These are phyloP conservation scores for Diabrotica virgifera DNA, from an alignment of 1,140 invertebrate species.

Conservation along the genomic window DNA sequence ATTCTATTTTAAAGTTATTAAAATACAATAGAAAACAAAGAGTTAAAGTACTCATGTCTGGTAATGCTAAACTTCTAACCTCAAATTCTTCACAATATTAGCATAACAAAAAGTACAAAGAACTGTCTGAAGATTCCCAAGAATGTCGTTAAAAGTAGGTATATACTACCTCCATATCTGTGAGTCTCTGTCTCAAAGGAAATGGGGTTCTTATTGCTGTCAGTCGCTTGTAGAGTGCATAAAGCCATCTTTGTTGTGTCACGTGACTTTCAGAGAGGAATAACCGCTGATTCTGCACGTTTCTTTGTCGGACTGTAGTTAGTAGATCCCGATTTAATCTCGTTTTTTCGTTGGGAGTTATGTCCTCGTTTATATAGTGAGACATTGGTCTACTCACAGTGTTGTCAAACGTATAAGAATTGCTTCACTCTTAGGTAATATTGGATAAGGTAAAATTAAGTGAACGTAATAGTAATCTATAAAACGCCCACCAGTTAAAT, in stretches of 20 bases:
- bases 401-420: not conserved
- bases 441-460: no score
- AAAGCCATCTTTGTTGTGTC: conserved; percentile 2
- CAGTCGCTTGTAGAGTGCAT: not conserved
- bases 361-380: conserved; percentile 2
- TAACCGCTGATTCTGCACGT: not conserved
- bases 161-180: conserved; percentile 2
- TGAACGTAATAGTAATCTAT: no score
- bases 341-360: not conserved
- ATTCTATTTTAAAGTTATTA: no score
- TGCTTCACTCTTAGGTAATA: no score
- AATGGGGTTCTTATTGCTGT: not conserved
- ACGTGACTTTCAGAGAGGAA: not conserved
- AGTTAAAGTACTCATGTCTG: no score
- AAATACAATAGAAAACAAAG: no score
- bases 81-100: not conserved
- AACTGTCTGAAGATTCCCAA: not conserved
- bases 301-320: conserved; percentile 1
- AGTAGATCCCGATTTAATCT: not conserved
- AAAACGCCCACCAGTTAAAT: no score
- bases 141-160: conserved; percentile 2
- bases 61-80: no score
- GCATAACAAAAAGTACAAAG: conserved; percentile 2
- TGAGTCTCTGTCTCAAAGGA: not conserved
- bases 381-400: not conserved